These are phyloP conservation scores for human DNA, from an alignment of 2,113 vertebrate species.

Conservation along the genomic window DNA sequence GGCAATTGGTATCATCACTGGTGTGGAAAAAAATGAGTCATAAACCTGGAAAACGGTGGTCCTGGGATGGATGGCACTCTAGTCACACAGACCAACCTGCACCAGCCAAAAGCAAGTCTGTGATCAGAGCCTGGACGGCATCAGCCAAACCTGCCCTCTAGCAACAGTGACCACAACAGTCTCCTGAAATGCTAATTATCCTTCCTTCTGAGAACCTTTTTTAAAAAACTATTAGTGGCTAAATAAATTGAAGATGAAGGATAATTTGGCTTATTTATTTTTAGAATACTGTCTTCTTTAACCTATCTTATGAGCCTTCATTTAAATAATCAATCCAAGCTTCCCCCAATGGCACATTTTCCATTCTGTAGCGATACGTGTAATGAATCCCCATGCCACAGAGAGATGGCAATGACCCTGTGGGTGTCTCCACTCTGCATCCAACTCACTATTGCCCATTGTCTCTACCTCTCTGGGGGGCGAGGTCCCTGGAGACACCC, in stretches of 20 bases:
- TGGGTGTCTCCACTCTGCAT: background rate
- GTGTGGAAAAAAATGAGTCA: background rate
- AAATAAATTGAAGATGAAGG: background rate
- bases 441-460: background rate
- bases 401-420: background rate
- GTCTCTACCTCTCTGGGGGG: background rate
- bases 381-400: background rate
- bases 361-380: background rate
- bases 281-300: background rate
- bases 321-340: background rate
- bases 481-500: background rate
- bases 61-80: background rate
- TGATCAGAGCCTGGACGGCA: accelerated
- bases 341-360: background rate
- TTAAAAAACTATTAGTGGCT: background rate
- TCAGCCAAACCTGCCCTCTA: background rate
- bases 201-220: background rate
- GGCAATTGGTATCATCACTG: accelerated
- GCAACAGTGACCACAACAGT: background rate
- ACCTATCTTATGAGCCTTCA: background rate
- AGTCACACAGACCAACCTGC: background rate
- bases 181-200: background rate
- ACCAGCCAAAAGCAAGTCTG: no score
- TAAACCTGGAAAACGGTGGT: background rate
- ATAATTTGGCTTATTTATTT: background rate